Evolutionary conservation across 2,888 invertebrate species (phyloP), one percentile per base, ranked within the genome.

Genomic region (Hirudinaria manillensis): DNA sequence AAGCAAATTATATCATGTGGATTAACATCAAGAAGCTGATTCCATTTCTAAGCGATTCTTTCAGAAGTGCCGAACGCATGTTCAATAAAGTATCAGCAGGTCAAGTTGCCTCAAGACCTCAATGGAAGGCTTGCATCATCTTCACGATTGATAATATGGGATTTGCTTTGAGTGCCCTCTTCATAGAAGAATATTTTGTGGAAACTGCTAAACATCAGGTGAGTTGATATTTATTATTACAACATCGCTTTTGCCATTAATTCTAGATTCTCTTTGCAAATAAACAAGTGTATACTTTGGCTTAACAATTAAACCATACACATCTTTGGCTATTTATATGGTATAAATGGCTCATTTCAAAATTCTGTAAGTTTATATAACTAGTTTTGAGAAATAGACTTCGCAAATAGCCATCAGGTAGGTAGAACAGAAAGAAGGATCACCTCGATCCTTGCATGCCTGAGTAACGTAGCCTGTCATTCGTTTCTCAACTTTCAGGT

Each of bases 1-100:
- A 61, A 61, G 61, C 61, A 24, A 61, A 61, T n/a, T 61, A 61
- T 10, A 61, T 61, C 24, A n/a, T n/a, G 4, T 61, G 61, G 61
- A 61, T 61, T 10, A 61, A 24, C 61, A 29, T 61, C 24, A 61
- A 61, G 29, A 61, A 61, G n/a, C 29, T 61, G 24, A 29, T 61
- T 61, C 29, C 61, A 61, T 61, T 61, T 24, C 29, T 61, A 10
- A 13, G 61, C 29, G 29, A 24, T 27, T 29, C 61, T 2, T 61
- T 61, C 13, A 24, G 29, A 61, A 24, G 24, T 6, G 61, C 61
- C 4, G 61, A 56, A 56, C n/a, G 27, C n/a, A 4, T 16, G 3
- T 56, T 56, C 56, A 16, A 61, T 7, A 61, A 61, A 61, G 61
- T 10, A 10, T 24, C 29, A 2, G 21, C 2, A 61, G 29, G 61